Base-by-base conservation (phyloP, 2,888 invertebrate genomes). In the Cactoblastis cactorum region DNA sequence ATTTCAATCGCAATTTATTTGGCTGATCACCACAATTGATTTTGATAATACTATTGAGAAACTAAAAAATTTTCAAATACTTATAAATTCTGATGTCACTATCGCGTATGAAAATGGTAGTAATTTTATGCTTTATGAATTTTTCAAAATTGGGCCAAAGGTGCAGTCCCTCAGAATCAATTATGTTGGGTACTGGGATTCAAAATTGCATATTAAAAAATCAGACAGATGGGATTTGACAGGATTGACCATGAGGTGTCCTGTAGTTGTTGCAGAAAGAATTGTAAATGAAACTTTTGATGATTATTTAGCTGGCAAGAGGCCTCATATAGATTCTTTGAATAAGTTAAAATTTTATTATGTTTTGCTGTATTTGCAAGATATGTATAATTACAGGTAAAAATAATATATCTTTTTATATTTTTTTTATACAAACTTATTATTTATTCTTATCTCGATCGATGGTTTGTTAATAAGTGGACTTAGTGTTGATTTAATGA, bases 321-420 rank as follows among this genome's bases (percentile, higher is more conserved):
- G 91, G 50, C 78, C 83, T 28, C 88, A 91, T 64, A 80, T 91
- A 19, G 93, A 94, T 74, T 91, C 92, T 0, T 85, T 93, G 83
- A 91, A 93, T 71, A 91, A 92, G 60, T 90, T 92, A 63, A 93
- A 93, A 71, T 93, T 89, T 68, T 91, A 88, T 53, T 83, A 91
- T 3, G 71, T 93, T 9, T 68, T 91, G 55, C 74, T 71, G 53
- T 91, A 92, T 67, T 88, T 94, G 52, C 74, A 84, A 56, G 92
- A 93, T 58, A 91, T 93, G 77, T 94, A 90, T 66, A 94, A 94
- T 78, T 92, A 94, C 69, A 92, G 91, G 93, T 93, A 78, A 86
- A 38, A n/a, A n/a, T n/a, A n/a, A n/a, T n/a, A n/a, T n/a, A n/a
- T n/a, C n/a, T n/a, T n/a, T n/a, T n/a, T n/a, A n/a, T n/a, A n/a